Base-by-base conservation (phyloP, 1,140 invertebrate genomes). In the Dreissena polymorpha region DNA sequence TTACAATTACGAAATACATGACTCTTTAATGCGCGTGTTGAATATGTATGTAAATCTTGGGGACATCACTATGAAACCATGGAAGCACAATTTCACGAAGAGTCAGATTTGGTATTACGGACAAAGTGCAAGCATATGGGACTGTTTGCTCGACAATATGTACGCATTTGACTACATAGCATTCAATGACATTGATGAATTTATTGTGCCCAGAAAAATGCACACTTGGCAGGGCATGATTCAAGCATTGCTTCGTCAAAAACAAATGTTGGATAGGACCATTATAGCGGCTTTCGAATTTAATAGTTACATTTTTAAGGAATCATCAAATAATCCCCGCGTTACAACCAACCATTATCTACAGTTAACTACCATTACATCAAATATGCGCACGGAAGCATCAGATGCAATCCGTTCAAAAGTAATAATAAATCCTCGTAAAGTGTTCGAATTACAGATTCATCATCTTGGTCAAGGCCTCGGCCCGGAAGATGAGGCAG, bases 101-200 rank as follows among this genome's bases (percentile, higher is more conserved):
- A 81, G 73, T 16, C 67, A 27, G n/a, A 85, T 93, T 12, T 93
- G 92, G 91, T 92, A 91, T 81, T 81, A 91, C 67, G 92, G 91
- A 14, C 92, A 93, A 72, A 78, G 91, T 18, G 23, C 91, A 27
- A 85, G 91, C 12, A 87, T 92, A 74, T 90, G 92, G 79, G 91
- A 93, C 78, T 93, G 92, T 81, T 84, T 92, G 3, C 91, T 91
- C 83, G 70, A 87, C 51, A 89, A 89, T 69, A 92, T 92, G 91
- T 82, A 83, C 13, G 57, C 71, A 12, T 90, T 87, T 82, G 83
- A 89, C 63, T 91, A 88, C 80, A 57, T 92, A 27, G 86, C 87
- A 18, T 92, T 93, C 74, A 83, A 89, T 64, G 92, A 93, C 73
- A 68, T 92, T 21, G 92, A 93, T 78, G 92, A 93, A 85, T 90